Evolutionary conservation across 2,797 vertebrate genomes (phyloP).

Genomic region (Enteromius trimaculatus): DNA sequence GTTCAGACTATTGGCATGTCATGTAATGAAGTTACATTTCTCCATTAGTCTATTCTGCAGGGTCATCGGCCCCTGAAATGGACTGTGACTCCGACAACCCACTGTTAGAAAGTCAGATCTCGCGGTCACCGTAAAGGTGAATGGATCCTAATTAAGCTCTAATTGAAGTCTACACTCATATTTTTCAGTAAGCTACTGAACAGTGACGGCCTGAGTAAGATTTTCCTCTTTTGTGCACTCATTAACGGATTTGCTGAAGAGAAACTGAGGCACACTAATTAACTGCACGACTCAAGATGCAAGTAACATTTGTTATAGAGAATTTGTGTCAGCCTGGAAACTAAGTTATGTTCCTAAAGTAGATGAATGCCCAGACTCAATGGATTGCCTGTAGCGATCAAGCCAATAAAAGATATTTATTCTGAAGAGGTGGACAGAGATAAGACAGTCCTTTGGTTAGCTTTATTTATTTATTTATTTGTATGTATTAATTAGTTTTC

Average conservation of each 20-base stretch:
- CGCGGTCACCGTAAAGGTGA: conserved; percentile 35
- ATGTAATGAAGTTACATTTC: conserved; percentile 32
- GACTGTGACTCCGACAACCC: conserved; percentile 19
- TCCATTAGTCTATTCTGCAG: conserved; percentile 37
- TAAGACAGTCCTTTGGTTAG: background rate
- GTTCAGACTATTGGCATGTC: conserved; percentile 24
- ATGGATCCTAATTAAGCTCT: conserved; percentile 47
- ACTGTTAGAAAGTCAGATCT: conserved; percentile 13
- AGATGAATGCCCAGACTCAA: conserved; percentile 11
- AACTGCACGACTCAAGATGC: conserved; percentile 33
- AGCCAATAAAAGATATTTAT: background rate
- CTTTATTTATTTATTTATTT: background rate
- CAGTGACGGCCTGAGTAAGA: conserved; percentile 26
- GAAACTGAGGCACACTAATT: conserved; percentile 41
- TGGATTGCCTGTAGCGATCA: background rate
- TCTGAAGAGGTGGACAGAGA: background rate
- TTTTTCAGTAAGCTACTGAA: conserved; percentile 37
- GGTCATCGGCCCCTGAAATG: conserved; percentile 36
- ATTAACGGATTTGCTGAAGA: conserved; percentile 32
- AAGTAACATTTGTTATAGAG: conserved; percentile 33
- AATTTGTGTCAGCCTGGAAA: conserved; percentile 34
- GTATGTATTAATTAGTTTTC: background rate
- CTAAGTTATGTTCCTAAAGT: conserved; percentile 12
- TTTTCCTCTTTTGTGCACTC: conserved; percentile 24
- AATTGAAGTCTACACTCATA: conserved; percentile 46